Base-by-base conservation (phyloP, 2,113 vertebrate species). In the Microtus oregoni region DNA sequence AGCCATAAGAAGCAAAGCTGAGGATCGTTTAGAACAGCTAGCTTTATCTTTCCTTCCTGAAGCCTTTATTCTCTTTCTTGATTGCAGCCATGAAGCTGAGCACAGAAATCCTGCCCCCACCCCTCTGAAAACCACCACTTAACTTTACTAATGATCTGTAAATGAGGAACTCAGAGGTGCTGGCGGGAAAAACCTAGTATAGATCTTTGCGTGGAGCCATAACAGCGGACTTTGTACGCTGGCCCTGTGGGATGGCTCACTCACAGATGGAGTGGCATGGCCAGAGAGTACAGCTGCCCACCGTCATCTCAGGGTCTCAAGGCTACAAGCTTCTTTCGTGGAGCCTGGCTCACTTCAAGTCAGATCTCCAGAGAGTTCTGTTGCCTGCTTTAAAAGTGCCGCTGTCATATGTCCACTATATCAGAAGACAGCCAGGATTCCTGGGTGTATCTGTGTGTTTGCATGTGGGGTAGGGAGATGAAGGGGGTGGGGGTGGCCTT, bases 401-500 rank as follows among this genome's bases (percentile, higher is more conserved):
- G 14, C 19, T 26, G 22, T 7, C 5, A 20, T 35, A 11, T 47
- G n/a, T 17, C 7, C 26, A 58, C 7, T 20, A 14, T 78, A 41
- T 86, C 86, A 81, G 35, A 83, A 41, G 55, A 41, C 13, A 28
- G n/a, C n/a, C 79, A 28, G 0, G 13, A 28, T 63, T 82, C 20
- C 19, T 81, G 50, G 19, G 50, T 81, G 79, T 38, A 12, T 58
- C 9, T 81, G 35, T 82, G 79, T 58, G 32, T 79, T 22, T n/a
- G 28, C 17, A 3, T 58, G 55, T 19, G 0, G 75, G 22, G 38
- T 24, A 22, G 15, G 44, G 3, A 15, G 28, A 3, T 47, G 44
- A 4, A 15, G 7, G 4, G 0, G 44, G 20, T 20, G 20, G 10
- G 5, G n/a, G 11, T 1, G 8, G 19, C 15, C 32, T 52, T 82